These are phyloP conservation scores for Austrolebias charrua DNA, from an alignment of 2,797 vertebrate species.

Conservation along the genomic window DNA sequence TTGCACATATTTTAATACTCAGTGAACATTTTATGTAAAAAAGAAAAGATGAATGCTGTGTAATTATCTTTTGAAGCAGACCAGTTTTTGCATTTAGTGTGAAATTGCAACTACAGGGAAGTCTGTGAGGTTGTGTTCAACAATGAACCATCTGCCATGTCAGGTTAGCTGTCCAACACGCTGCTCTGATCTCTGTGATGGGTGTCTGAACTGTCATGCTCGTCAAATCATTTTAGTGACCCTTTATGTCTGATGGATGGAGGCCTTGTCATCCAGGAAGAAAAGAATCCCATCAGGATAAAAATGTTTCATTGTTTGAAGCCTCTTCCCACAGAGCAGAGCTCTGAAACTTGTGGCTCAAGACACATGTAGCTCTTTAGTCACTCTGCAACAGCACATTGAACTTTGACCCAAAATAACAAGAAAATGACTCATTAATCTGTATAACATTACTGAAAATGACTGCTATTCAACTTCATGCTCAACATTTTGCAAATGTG, in stretches of 20 bases:
- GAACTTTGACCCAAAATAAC: too few relatives aligned
- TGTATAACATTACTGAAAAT: too few relatives aligned
- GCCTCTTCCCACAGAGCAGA: too few relatives aligned
- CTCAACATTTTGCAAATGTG: too few relatives aligned
- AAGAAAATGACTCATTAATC: too few relatives aligned
- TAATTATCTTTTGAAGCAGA: conserved; percentile 2
- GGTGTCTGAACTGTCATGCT: background rate
- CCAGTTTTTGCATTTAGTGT: background rate
- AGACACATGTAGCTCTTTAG: too few relatives aligned
- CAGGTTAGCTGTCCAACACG: background rate
- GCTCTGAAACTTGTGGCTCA: too few relatives aligned
- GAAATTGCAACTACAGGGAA: background rate
- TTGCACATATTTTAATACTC: too few relatives aligned
- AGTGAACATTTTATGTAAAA: too few relatives aligned
- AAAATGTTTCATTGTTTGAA: too few relatives aligned
- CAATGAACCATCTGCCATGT: background rate
- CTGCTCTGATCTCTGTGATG: background rate
- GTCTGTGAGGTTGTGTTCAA: background rate
- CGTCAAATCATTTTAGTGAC: background rate
- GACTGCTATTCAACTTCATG: too few relatives aligned
- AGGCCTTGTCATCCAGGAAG: background rate
- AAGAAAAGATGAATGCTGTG: background rate
- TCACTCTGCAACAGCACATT: too few relatives aligned
- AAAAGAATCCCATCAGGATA: background rate
- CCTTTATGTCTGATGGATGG: background rate